These are phyloP conservation scores for Zingel zingel DNA, from an alignment of 2,113 vertebrate genomes.

Conservation along the genomic window DNA sequence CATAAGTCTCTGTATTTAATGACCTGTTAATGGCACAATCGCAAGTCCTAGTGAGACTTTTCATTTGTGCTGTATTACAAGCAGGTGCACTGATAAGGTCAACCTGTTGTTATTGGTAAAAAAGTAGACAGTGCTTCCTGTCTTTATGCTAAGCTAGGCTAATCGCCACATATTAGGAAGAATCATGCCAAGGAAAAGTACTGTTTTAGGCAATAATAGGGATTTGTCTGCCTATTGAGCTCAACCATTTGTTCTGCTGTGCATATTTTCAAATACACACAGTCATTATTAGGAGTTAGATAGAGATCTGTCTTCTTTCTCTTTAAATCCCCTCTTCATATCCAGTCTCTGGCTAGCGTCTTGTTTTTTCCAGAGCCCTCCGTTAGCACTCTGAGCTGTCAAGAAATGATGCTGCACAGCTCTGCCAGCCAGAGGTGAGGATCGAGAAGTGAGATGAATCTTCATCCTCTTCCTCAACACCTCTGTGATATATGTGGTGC, in stretches of 20 bases:
- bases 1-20: constrained; percentile 1
- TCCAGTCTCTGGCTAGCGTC: constrained; percentile 41
- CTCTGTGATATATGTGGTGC: constrained; percentile 14
- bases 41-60: background rate
- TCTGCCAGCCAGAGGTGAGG: constrained; percentile 25
- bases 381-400: constrained; percentile 40
- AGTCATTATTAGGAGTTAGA: background rate
- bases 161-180: background rate
- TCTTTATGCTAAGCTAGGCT: background rate
- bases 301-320: constrained; percentile 8
- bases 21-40: background rate
- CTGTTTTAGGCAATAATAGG: background rate
- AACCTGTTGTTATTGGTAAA: background rate
- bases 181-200: background rate
- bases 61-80: constrained; percentile 3
- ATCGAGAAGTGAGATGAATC: constrained; percentile 51
- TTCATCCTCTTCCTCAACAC: constrained; percentile 49
- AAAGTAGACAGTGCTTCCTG: background rate
- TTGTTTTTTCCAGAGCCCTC: constrained; percentile 40
- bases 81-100: background rate
- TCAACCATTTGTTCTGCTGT: constrained; percentile 4
- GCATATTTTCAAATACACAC: background rate
- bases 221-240: background rate
- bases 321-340: constrained; percentile 35
- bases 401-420: constrained; percentile 41